A percentile compares a stretch with the other conserved stretches of the same genome.
Evolutionary conservation across 2,888 invertebrate species (phyloP).

Genomic region (Drosophila recens): DNA sequence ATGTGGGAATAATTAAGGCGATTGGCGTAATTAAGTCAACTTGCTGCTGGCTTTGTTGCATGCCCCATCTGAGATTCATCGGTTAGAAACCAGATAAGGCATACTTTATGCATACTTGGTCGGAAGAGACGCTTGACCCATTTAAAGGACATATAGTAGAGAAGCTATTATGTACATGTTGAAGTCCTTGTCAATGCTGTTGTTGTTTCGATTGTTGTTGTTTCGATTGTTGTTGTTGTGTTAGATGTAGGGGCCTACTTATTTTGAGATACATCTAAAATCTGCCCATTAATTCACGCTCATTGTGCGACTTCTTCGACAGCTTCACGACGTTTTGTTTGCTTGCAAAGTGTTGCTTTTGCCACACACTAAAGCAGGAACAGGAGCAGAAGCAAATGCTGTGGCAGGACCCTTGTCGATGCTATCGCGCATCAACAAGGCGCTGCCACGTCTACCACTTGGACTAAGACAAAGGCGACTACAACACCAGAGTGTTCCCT

Average conservation of each 20-base stretch:
- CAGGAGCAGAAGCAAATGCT: background rate
- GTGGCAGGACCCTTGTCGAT: slow-evolving; percentile 57
- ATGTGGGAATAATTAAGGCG: slow-evolving; percentile 44
- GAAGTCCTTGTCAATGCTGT: slow-evolving; percentile 22
- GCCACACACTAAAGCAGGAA: background rate
- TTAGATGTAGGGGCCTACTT: slow-evolving; percentile 22
- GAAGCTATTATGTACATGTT: slow-evolving; percentile 44
- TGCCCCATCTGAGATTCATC: slow-evolving; percentile 61
- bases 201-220: slow-evolving; percentile 1
- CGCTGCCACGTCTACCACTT: slow-evolving; percentile 44
- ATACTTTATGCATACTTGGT: slow-evolving; percentile 67
- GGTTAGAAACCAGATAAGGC: slow-evolving; percentile 62
- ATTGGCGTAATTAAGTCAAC: slow-evolving; percentile 45
- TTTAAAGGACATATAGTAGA: slow-evolving; percentile 24
- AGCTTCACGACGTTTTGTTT: slow-evolving; percentile 44
- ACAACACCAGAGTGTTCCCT: background rate
- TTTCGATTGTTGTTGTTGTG: slow-evolving; percentile 2
- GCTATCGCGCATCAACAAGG: slow-evolving; percentile 67
- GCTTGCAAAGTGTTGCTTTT: slow-evolving; percentile 40
- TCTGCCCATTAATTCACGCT: slow-evolving; percentile 75
- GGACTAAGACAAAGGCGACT: slow-evolving; percentile 63
- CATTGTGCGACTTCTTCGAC: slow-evolving; percentile 70
- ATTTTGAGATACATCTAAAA: slow-evolving; percentile 62
- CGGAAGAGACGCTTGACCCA: slow-evolving; percentile 65
- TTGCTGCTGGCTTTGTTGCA: slow-evolving; percentile 12